Conservation (phyloP, 2,888 invertebrate species). For the Orchesellides sinensis region DNA sequence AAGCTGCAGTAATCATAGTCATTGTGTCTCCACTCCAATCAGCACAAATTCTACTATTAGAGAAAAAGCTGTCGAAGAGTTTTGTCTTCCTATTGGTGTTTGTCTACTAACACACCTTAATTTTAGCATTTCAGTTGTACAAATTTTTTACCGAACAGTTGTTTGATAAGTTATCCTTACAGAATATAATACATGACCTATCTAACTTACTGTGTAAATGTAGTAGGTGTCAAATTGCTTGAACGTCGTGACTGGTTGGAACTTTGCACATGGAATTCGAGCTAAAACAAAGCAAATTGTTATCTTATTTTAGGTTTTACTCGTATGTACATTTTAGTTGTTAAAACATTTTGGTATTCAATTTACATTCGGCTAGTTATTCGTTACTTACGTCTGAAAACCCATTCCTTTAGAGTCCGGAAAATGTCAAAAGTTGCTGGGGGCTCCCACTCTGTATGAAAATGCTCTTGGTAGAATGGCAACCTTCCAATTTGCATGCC, state of each 20-base stretch:
- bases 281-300: slow-evolving; percentile 2
- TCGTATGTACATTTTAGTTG: too few species aligned
- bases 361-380: neutral
- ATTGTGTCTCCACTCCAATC: neutral
- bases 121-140: too few species aligned
- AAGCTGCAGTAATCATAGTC: neutral
- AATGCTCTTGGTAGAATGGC: slow-evolving; percentile 39
- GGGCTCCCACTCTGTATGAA: slow-evolving; percentile 34
- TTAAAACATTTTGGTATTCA: too few species aligned
- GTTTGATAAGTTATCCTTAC: too few species aligned
- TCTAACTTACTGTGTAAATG: slow-evolving; percentile 26
- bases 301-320: too few species aligned
- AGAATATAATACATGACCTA: too few species aligned
- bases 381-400: neutral
- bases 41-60: too few species aligned
- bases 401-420: slow-evolving; percentile 19
- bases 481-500: slow-evolving; percentile 44
- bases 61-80: too few species aligned
- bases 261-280: neutral
- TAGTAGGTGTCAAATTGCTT: slow-evolving; percentile 12
- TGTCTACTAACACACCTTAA: too few species aligned
- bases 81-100: too few species aligned
- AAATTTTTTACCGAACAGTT: too few species aligned
- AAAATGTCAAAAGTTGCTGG: slow-evolving; percentile 18
- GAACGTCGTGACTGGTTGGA: slow-evolving; percentile 13